A percentile compares a stretch with the other conserved stretches of the same genome.
phyloP scores from a whole-genome alignment of 1,140 invertebrate species.

The Drosophila arawakana region DNA sequence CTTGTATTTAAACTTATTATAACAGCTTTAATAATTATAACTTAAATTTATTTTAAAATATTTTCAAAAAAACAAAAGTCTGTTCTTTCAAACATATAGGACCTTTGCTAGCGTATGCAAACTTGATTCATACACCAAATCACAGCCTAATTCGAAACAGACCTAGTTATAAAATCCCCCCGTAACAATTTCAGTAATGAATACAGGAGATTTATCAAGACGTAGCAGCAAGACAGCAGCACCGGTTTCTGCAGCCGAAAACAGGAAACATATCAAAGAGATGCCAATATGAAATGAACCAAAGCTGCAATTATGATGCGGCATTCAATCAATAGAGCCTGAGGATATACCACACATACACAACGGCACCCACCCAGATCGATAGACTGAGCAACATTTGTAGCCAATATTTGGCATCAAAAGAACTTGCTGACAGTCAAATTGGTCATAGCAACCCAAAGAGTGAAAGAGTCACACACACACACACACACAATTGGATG shows the following conservation, averaged over 20 bases:
- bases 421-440: slow-evolving; percentile 70
- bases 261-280: slow-evolving; percentile 41
- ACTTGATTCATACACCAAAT: background rate
- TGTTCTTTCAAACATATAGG: no score
- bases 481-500: slow-evolving; percentile 9
- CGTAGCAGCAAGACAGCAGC: background rate
- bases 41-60: background rate
- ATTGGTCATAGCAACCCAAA: slow-evolving; percentile 58
- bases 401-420: slow-evolving; percentile 42
- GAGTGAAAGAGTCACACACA: background rate
- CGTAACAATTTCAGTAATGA: slow-evolving; percentile 56
- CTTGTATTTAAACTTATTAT: no score
- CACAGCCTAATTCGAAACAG: slow-evolving; percentile 1
- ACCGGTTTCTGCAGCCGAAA: slow-evolving; percentile 15
- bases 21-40: no score
- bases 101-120: background rate
- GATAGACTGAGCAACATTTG: slow-evolving; percentile 35
- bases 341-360: slow-evolving; percentile 31
- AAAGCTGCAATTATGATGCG: slow-evolving; percentile 72
- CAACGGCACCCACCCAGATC: background rate
- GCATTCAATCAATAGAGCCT: slow-evolving; percentile 69
- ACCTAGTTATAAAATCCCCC: slow-evolving; percentile 10
- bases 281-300: slow-evolving; percentile 61
- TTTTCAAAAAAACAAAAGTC: no score
- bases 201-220: slow-evolving; percentile 60